These are phyloP conservation scores for Cichlasoma orientale DNA, from an alignment of 2,797 vertebrate genomes.

Conservation along the genomic window DNA sequence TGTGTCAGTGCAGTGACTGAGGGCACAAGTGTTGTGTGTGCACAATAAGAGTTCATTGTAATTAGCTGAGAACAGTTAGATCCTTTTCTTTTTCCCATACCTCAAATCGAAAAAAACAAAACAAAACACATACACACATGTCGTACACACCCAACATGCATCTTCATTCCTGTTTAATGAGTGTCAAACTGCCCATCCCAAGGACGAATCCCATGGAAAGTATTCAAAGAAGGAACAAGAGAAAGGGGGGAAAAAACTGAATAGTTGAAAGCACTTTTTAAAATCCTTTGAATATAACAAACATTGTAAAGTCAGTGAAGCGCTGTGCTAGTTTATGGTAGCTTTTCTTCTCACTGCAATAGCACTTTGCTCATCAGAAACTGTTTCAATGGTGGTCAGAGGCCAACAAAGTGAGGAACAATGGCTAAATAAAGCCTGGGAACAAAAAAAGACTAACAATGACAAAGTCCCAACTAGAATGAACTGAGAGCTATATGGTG, in stretches of 20 bases:
- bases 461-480: slow-evolving; percentile 47
- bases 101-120: slow-evolving; percentile 9
- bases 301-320: slow-evolving; percentile 16
- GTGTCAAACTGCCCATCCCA: slow-evolving; percentile 48
- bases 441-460: slow-evolving; percentile 60
- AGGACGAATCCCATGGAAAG: slow-evolving; percentile 37
- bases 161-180: slow-evolving; percentile 52
- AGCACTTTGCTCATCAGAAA: slow-evolving; percentile 57
- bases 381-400: slow-evolving; percentile 50
- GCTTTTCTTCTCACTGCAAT: slow-evolving; percentile 29
- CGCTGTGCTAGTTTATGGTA: slow-evolving; percentile 13
- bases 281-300: slow-evolving; percentile 19
- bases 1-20: slow-evolving; percentile 61
- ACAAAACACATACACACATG: not conserved
- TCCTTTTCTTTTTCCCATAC: slow-evolving; percentile 17
- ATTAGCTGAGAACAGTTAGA: slow-evolving; percentile 4
- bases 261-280: not conserved
- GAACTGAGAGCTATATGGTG: slow-evolving; percentile 21
- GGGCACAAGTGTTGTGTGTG: slow-evolving; percentile 40
- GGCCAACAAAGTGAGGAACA: slow-evolving; percentile 56
- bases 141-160: slow-evolving; percentile 27
- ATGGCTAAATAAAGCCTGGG: slow-evolving; percentile 62
- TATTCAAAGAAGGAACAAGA: slow-evolving; percentile 25
- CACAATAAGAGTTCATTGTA: slow-evolving; percentile 29
- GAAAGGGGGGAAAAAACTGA: not conserved